Evolutionary conservation across 1,140 invertebrate species (phyloP).

Genomic region (Liolophura sinensis): DNA sequence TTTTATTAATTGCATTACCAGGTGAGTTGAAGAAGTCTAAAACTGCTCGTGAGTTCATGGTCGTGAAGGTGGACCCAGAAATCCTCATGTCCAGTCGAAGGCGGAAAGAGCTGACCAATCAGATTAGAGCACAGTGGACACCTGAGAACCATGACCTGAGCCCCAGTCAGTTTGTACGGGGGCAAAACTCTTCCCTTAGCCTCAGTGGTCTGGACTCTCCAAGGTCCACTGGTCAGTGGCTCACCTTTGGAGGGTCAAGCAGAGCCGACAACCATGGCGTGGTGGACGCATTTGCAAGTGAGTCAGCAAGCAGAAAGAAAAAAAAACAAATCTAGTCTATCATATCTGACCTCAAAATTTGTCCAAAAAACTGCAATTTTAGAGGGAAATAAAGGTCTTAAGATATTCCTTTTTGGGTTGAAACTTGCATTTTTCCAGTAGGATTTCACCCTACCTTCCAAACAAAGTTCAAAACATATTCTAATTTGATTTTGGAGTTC

Average conservation of each 20-base stretch:
- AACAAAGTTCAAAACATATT: too few species aligned
- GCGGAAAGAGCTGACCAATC: conserved; percentile 31
- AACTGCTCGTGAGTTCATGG: conserved; percentile 18
- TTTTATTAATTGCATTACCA: background rate
- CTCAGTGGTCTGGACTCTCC: conserved; percentile 21
- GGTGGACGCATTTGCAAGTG: conserved; percentile 51
- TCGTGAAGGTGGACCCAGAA: conserved; percentile 25
- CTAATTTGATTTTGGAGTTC: too few species aligned
- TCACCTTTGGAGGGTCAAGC: conserved; percentile 44
- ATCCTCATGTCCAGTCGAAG: conserved; percentile 30
- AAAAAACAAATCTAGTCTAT: too few species aligned
- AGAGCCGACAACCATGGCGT: conserved; percentile 33
- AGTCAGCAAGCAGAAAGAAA: conserved; percentile 13
- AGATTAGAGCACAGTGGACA: conserved; percentile 43
- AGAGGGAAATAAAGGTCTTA: too few species aligned
- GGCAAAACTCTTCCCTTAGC: conserved; percentile 27
- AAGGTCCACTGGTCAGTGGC: conserved; percentile 38
- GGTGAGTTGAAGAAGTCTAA: conserved; percentile 22
- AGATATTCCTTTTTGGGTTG: too few species aligned
- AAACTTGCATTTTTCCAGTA: too few species aligned
- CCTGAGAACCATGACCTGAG: conserved; percentile 39
- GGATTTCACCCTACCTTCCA: too few species aligned
- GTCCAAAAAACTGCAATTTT: too few species aligned
- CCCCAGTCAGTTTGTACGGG: conserved; percentile 40
- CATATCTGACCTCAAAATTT: too few species aligned